Base-by-base conservation (phyloP, 2,797 vertebrate species). In the Amphiprion clarkii region DNA sequence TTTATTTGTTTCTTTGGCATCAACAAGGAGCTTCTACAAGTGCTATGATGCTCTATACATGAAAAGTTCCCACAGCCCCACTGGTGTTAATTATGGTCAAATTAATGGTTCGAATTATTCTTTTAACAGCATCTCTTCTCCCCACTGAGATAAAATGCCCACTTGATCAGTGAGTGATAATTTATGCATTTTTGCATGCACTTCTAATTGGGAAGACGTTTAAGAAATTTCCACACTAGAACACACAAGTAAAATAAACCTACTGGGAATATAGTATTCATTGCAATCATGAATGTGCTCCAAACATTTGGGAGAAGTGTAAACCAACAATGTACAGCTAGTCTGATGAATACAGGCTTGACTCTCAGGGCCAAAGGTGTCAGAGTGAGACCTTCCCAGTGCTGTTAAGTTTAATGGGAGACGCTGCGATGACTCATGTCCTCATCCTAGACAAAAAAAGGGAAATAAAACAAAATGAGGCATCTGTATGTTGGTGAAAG, bases 121-220 rank as follows among this genome's bases (percentile, higher is more conserved):
- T 51, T 40, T 70, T 31, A 5, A n/a, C 1, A 57, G 21, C 44
- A 33, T 63, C 48, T 74, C 25, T 39, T 74, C 55, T 29, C 42
- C 25, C 39, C 51, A 46, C 25, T 23, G n/a, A 6, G n/a, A 58
- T 19, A 53, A 23, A 3, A 46, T 33, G 11, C n/a, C 14, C 19
- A 70, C 36, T 46, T 65, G 19, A 81, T 77, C 42, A 62, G 52
- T 44, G 25, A 74, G 27, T 36, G 9, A 67, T 64, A 61, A 58
- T 65, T 17, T 67, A 33, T 56, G 25, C 62, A 64, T 25, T 62
- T 12, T 19, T 67, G 27, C 9, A 21, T 40, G 29, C 2, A 21
- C 21, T 66, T 36, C 31, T 59, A 67, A 71, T 60, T 61, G 25
- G 12, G 1, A 76, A 64, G 25, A 17, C 5, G 29, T 10, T 40